A percentile compares a stretch with the other conserved stretches of the same genome.
Conservation (phyloP, 2,113 vertebrate genomes). For the Cisticola juncidis region DNA sequence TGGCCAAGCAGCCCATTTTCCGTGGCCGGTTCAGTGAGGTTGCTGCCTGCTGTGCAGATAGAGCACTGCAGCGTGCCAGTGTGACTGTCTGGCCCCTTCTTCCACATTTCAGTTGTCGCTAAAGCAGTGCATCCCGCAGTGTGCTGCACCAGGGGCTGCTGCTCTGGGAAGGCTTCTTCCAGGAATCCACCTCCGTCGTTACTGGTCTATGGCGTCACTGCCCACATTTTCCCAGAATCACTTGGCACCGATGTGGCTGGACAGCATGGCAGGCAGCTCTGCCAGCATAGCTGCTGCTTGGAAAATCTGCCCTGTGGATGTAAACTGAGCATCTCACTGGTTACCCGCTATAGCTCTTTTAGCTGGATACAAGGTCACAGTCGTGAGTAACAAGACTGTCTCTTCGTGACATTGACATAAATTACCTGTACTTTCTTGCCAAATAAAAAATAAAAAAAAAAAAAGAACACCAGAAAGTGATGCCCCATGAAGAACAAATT, state of each 20-base stretch:
- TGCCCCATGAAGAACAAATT: slow-evolving; percentile 29
- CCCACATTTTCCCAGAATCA: slow-evolving; percentile 26
- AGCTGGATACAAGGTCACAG: slow-evolving; percentile 35
- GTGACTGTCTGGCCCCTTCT: not conserved
- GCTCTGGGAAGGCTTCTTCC: not conserved
- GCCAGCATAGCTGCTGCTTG: slow-evolving; percentile 21
- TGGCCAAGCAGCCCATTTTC: slow-evolving; percentile 10
- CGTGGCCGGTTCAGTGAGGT: not conserved
- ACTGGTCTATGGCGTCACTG: not conserved
- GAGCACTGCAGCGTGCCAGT: not conserved
- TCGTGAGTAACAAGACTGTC: slow-evolving; percentile 1
- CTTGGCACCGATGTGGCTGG: not conserved
- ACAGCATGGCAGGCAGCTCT: not conserved
- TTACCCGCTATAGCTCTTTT: not conserved
- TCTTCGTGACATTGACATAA: slow-evolving; percentile 17
- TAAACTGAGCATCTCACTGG: not conserved
- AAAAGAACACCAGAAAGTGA: not conserved
- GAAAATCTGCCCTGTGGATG: slow-evolving; percentile 19
- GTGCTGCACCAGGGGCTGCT: not conserved
- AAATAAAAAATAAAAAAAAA: not conserved
- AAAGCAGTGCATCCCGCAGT: not conserved
- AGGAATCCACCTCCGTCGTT: not conserved
- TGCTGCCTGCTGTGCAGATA: not conserved
- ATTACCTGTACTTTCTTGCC: not conserved
- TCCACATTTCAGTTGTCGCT: not conserved